Percentiles rank a stretch among this genome's conserved stretches.
phyloP scores from a whole-genome alignment of 2,888 invertebrate species.

The Heliconius hortense region DNA sequence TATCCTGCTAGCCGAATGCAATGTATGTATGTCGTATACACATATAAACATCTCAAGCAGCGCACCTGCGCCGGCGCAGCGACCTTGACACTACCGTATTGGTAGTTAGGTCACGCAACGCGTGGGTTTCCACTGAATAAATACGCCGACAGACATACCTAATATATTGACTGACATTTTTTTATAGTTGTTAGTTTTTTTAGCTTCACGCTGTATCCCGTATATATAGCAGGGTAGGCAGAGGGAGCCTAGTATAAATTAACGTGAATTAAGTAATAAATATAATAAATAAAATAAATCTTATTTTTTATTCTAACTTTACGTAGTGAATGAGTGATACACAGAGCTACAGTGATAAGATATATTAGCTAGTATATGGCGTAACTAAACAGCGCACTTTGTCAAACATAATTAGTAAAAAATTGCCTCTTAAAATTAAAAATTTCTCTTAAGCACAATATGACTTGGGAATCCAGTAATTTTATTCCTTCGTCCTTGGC shows the following conservation, averaged over 20 bases:
- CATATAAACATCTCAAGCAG: constrained; percentile 9
- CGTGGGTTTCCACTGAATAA: constrained; percentile 15
- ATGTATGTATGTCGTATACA: neutral
- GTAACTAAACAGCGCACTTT: too few species aligned
- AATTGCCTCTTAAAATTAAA: too few species aligned
- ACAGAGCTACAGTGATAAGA: too few species aligned
- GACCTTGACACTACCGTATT: constrained; percentile 36
- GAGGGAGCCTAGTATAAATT: neutral
- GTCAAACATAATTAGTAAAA: too few species aligned
- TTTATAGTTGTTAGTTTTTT: neutral
- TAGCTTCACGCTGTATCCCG: neutral
- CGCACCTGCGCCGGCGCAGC: constrained; percentile 33
- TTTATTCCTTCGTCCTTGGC: neutral
- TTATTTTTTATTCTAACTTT: too few species aligned
- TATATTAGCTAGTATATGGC: too few species aligned
- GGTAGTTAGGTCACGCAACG: constrained; percentile 33
- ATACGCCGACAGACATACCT: neutral
- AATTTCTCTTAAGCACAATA: too few species aligned
- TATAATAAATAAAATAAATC: too few species aligned
- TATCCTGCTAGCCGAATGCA: neutral
- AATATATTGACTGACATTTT: neutral
- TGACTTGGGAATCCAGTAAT: too few species aligned
- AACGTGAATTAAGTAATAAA: too few species aligned
- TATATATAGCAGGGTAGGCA: neutral
- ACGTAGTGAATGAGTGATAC: too few species aligned